phyloP scores from a whole-genome alignment of 2,888 invertebrate species.

The Trachelus stipa region DNA sequence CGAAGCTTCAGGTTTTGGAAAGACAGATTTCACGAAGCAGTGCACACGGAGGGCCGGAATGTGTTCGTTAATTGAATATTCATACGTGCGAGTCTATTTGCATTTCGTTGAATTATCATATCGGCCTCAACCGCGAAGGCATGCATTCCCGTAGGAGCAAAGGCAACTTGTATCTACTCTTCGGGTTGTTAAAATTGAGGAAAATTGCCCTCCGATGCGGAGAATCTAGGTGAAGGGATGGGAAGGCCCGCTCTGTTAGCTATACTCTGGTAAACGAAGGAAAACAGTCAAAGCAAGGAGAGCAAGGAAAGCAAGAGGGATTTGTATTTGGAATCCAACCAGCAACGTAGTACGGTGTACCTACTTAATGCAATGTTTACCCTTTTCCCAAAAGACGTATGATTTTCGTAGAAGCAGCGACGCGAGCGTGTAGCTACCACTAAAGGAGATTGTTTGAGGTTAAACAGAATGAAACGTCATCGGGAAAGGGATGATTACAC shows the following conservation, averaged over 20 bases:
- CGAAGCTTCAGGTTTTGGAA: neutral
- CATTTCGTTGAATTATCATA: constrained; percentile 37
- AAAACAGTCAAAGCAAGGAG: too few relatives aligned
- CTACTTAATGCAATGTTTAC: constrained; percentile 24
- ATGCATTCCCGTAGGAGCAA: too few relatives aligned
- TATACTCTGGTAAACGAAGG: too few relatives aligned
- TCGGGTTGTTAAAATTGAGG: constrained; percentile 19
- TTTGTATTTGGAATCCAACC: too few relatives aligned
- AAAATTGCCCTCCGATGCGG: constrained; percentile 21
- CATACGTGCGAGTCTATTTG: constrained; percentile 35
- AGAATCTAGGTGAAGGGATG: neutral
- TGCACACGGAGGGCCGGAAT: neutral
- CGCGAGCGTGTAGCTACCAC: too few relatives aligned
- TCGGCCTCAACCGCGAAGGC: constrained; percentile 15
- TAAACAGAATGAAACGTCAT: too few relatives aligned
- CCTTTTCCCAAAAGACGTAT: constrained; percentile 16
- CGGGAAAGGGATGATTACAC: too few relatives aligned
- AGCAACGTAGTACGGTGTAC: constrained; percentile 8
- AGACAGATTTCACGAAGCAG: neutral
- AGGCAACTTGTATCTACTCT: constrained; percentile 17
- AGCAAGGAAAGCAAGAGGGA: too few relatives aligned
- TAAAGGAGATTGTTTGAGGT: too few relatives aligned
- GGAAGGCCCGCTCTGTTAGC: neutral
- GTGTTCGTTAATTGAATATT: constrained; percentile 41
- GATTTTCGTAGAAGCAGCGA: constrained; percentile 9